Evolutionary conservation across 2,113 vertebrate genomes (phyloP).

Genomic region (Zeus faber): DNA sequence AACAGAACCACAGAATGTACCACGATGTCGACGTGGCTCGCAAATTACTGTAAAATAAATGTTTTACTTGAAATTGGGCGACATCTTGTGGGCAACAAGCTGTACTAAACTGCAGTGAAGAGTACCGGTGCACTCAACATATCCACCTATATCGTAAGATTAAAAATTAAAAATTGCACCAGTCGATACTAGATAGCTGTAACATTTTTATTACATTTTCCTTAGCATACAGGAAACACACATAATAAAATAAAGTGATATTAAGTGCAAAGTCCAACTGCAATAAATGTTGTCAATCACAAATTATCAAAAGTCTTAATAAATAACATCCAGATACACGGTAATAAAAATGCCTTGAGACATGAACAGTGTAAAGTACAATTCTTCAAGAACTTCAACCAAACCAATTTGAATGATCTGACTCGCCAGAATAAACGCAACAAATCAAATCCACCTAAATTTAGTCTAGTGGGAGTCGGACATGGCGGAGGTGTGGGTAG

Average conservation of each 20-base stretch:
- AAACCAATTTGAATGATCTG: not conserved
- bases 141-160: too few species aligned
- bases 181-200: too few species aligned
- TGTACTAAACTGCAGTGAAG: not conserved
- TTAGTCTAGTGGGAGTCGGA: not conserved
- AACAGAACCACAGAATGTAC: too few species aligned
- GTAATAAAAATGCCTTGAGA: too few species aligned
- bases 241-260: conserved; percentile 33
- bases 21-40: too few species aligned
- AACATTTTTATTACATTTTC: too few species aligned
- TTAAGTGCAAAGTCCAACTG: conserved; percentile 40
- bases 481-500: too few species aligned
- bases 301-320: conserved; percentile 4
- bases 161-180: too few species aligned
- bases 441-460: not conserved
- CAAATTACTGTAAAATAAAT: too few species aligned
- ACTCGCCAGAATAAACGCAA: not conserved
- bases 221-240: too few species aligned
- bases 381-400: too few species aligned
- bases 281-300: conserved; percentile 10
- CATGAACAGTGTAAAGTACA: not conserved
- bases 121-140: too few species aligned
- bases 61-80: conserved; percentile 10
- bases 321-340: not conserved
- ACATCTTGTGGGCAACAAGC: conserved; percentile 47